Evolutionary conservation across 2,797 vertebrate genomes (phyloP).

Genomic region (Cyclopterus lumpus): DNA sequence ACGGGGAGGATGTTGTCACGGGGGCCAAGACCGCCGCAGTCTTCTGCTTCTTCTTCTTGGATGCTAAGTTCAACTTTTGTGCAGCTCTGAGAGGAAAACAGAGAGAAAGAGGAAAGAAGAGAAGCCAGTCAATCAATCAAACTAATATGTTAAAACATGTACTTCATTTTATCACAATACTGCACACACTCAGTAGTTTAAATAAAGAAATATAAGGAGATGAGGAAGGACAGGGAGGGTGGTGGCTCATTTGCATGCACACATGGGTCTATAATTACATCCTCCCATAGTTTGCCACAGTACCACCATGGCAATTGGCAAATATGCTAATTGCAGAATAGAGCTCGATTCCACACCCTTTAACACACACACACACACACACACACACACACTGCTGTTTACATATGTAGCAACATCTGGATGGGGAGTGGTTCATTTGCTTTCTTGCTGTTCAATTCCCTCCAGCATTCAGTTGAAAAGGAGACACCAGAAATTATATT

Average conservation of each 20-base stretch:
- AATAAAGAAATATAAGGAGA: neutral
- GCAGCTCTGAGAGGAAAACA: conserved; percentile 87
- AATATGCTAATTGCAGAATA: conserved; percentile 52
- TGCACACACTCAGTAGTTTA: neutral
- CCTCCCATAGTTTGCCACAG: conserved; percentile 30
- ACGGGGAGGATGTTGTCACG: conserved; percentile 64
- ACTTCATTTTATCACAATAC: neutral
- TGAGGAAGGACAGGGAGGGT: neutral
- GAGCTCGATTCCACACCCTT: conserved; percentile 22
- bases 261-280: conserved; percentile 39
- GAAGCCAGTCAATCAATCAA: conserved; percentile 6
- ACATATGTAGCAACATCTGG: conserved; percentile 69
- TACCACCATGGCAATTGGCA: conserved; percentile 23
- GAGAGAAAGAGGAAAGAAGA: conserved; percentile 2
- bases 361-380: conserved; percentile 8
- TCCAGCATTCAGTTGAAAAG: conserved; percentile 39
- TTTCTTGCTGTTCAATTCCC: conserved; percentile 47
- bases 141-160: neutral
- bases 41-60: conserved; percentile 96
- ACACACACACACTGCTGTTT: conserved; percentile 42
- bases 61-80: conserved; percentile 96
- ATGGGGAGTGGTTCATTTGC: conserved; percentile 66
- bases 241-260: neutral
- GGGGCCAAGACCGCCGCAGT: conserved; percentile 78
- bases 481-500: conserved; percentile 39